A percentile compares a stretch with the other conserved stretches of the same genome.
Conservation (phyloP, 2,888 invertebrate genomes). For the Perdita meconis region DNA sequence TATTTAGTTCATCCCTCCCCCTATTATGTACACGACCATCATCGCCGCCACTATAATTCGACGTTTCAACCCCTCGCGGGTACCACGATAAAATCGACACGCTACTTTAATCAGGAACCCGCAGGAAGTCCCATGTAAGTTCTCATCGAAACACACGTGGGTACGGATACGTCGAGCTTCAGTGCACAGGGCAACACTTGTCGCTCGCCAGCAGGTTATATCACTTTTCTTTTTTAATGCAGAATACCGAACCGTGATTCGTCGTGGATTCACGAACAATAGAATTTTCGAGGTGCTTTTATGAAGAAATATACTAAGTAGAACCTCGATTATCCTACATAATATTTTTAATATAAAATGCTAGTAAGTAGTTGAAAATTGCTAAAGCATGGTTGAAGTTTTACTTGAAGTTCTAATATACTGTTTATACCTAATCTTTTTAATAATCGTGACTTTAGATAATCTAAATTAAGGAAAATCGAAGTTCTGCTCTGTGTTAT, state of each 20-base stretch:
- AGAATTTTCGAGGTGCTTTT: too few species aligned
- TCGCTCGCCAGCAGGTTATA: constrained; percentile 56
- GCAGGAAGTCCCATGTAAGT: constrained; percentile 80
- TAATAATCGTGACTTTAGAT: too few species aligned
- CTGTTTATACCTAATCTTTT: too few species aligned
- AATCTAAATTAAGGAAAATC: too few species aligned
- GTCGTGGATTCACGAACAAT: background rate
- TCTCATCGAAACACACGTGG: constrained; percentile 73
- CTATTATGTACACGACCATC: constrained; percentile 42
- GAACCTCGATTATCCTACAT: too few species aligned
- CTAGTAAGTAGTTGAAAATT: too few species aligned
- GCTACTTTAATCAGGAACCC: constrained; percentile 77
- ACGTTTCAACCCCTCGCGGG: constrained; percentile 75
- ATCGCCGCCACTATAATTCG: constrained; percentile 68
- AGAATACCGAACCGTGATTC: constrained; percentile 38
- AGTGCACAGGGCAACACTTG: constrained; percentile 65
- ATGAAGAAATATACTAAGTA: too few species aligned
- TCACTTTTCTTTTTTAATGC: constrained; percentile 21
- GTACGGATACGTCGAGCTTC: constrained; percentile 65
- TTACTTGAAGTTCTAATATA: too few species aligned
- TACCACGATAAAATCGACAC: constrained; percentile 79
- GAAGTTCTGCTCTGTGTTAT: too few species aligned
- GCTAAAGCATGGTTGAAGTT: too few species aligned
- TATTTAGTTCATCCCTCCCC: constrained; percentile 49
- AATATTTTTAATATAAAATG: too few species aligned